Base-by-base conservation (phyloP, 2,113 vertebrate species). In the Psophia crepitans region DNA sequence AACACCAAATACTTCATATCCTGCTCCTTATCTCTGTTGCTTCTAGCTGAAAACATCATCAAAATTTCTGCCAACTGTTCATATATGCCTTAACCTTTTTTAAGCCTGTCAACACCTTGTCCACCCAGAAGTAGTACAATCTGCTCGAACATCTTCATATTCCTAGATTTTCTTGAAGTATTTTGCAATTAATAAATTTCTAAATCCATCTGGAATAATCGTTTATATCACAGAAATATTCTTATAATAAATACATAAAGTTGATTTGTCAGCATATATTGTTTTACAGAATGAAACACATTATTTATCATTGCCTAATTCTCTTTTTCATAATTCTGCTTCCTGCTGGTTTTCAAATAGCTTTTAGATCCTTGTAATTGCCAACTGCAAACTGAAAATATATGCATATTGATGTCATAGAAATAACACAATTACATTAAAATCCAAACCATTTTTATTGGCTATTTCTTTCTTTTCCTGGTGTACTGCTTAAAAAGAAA, bases 281-380 rank as follows among this genome's bases (percentile, higher is more conserved):
- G 5, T 85, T n/a, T 66, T 94, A 83, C 27, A 90, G 37, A 33
- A 68, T 63, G 56, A 91, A 95, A 51, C 43, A 27, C 49, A 32
- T 41, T 90, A 71, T 75, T 95, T 92, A 90, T 44, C 5, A 15
- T 64, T 81, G 26, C 7, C 35, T 12, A 83, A 26, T 60, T 85
- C 32, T 69, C 73, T 66, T 91, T 89, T 85, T 60, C 32, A 24
- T 76, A 70, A 33, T 94, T 89, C 54, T 94, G 53, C 43, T 86
- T 93, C 78, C 75, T 91, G 63, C 71, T 93, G 93, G 4, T 51
- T 96, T 97, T 88, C 65, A 83, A 71, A 88, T 79, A 88, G 80
- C 60, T 92, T 92, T 92, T 85, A 49, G 35, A 60, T 76, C 49
- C 39, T 70, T 96, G 53, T 66, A 94, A 43, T 78, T 92, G 80